Base-by-base conservation (phyloP, 2,888 invertebrate genomes). In the Amphipoea lucens region DNA sequence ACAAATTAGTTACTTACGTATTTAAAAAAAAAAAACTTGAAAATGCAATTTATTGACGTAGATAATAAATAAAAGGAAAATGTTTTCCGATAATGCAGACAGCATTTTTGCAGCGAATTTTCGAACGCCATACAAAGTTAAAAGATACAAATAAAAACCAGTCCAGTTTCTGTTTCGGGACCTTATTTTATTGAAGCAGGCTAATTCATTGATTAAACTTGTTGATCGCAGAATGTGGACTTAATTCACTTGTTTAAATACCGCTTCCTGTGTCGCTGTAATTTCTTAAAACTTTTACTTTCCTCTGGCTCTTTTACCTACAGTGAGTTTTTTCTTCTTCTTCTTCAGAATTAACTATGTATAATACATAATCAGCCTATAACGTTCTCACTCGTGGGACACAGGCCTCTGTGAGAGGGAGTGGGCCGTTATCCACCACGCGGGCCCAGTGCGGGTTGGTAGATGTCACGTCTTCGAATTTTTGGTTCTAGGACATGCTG, bases 191-290 rank as follows among this genome's bases (percentile, higher is more conserved):
- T 45, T 60, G 2, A 62, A 62, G 1, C 51, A 63, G 1, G 23
- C 2, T 51, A 29, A 51, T 81, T 17, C 2, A 51, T 72, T 60
- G 11, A 29, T 81, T 17, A 23, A 17, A 51, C 17, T 62, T 29
- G 51, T n/a, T 81, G n/a, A 81, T 14, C 72, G 36, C n/a, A 54
- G 36, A 82, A 65, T 23, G 45, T 40, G 9, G 20, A 63, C 17
- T 71, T 36, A 40, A 48, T 63, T 54, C 1, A 29, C n/a, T 82
- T 63, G 42, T 62, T 51, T 62, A 42, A 36, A 60, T 36, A 48
- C 12, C 14, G 40, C 42, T 42, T 74, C 57, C 51, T 51, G 42
- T 11, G 36, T 74, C 29, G 12, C 48, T 74, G 12, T 62, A 48
- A 20, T 60, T 60, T 66, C 23, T 74, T 42, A 17, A 14, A 14